These are phyloP conservation scores for Fundulus diaphanus DNA, from an alignment of 2,797 vertebrate genomes.

Conservation along the genomic window DNA sequence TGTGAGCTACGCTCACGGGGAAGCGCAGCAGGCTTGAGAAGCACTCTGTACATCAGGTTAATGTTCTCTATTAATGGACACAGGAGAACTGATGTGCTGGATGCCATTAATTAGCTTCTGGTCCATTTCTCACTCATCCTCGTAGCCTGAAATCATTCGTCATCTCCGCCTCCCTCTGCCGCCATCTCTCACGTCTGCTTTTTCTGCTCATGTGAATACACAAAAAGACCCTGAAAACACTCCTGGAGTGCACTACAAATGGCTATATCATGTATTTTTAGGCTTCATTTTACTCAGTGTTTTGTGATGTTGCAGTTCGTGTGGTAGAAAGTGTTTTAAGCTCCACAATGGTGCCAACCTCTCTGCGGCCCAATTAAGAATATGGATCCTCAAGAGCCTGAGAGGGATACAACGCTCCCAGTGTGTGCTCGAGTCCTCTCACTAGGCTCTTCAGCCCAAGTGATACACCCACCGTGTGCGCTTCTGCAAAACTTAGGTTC, in stretches of 20 bases:
- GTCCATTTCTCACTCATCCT: slow-evolving; percentile 80
- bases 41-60: slow-evolving; percentile 86
- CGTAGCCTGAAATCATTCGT: slow-evolving; percentile 69
- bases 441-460: slow-evolving; percentile 22
- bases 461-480: slow-evolving; percentile 13
- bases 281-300: slow-evolving; percentile 43
- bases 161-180: slow-evolving; percentile 25
- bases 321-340: slow-evolving; percentile 34
- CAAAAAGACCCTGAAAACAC: slow-evolving; percentile 55
- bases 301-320: slow-evolving; percentile 41
- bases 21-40: slow-evolving; percentile 79
- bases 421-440: slow-evolving; percentile 47
- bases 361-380: slow-evolving; percentile 73
- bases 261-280: slow-evolving; percentile 33
- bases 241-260: slow-evolving; percentile 53
- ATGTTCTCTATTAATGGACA: slow-evolving; percentile 88
- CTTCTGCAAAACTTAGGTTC: not conserved
- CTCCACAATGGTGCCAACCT: slow-evolving; percentile 30
- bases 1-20: slow-evolving; percentile 82
- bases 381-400: slow-evolving; percentile 64
- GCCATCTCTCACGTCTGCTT: slow-evolving; percentile 36
- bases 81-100: slow-evolving; percentile 77
- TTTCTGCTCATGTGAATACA: slow-evolving; percentile 56
- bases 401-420: slow-evolving; percentile 49
- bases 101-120: slow-evolving; percentile 84